phyloP scores from a whole-genome alignment of 2,113 vertebrate genomes.

The Pomatostomus ruficeps region DNA sequence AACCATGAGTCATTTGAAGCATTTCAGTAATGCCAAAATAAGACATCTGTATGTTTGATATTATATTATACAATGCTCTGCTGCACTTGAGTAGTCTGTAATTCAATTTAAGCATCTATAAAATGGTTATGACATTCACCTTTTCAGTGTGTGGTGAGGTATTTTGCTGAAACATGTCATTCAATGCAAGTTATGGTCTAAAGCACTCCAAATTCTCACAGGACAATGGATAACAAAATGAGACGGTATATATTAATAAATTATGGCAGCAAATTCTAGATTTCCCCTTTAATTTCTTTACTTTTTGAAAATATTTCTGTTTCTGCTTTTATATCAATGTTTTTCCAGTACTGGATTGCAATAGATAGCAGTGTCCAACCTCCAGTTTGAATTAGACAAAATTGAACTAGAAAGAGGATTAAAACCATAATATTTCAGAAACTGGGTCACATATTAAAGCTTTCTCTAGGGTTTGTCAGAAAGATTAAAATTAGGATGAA shows the following conservation, averaged over 20 bases:
- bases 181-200: background rate
- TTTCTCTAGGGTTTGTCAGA: background rate
- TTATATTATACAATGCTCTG: background rate
- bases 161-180: background rate
- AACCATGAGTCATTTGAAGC: background rate
- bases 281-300: background rate
- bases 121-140: background rate
- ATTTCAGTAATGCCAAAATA: background rate
- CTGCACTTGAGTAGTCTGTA: background rate
- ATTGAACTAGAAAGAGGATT: slow-evolving; percentile 42
- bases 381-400: background rate
- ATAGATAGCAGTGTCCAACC: background rate
- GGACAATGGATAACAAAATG: background rate
- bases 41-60: background rate
- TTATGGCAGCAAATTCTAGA: background rate
- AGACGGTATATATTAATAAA: background rate
- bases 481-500: background rate
- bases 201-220: background rate
- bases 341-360: background rate
- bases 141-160: background rate
- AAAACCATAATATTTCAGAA: slow-evolving; percentile 21
- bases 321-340: background rate
- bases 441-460: slow-evolving; percentile 35
- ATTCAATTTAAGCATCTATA: background rate
- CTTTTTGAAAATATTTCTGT: background rate